Evolutionary conservation across 2,113 vertebrate genomes (phyloP).

Genomic region (Formicarius rufipectus): DNA sequence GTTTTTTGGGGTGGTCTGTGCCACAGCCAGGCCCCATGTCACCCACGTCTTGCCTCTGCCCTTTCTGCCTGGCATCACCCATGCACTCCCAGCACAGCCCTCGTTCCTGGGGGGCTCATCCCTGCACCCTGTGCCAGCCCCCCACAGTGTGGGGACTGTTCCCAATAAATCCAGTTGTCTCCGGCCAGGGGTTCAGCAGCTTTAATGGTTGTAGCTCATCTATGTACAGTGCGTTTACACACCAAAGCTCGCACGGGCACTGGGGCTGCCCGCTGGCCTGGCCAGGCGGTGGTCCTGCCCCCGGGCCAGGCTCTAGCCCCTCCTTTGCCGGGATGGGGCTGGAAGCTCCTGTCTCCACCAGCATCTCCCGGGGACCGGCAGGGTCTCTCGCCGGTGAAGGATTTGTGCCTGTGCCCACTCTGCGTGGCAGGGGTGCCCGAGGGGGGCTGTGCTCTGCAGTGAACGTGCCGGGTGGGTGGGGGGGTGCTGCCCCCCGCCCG

Average conservation of each 20-base stretch:
- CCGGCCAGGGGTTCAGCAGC: conserved; percentile 47
- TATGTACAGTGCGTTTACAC: conserved; percentile 71
- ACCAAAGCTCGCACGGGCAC: background rate
- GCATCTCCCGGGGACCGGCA: background rate
- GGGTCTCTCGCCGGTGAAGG: background rate
- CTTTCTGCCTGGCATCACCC: background rate
- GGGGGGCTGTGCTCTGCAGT: conserved; percentile 8
- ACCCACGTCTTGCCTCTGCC: background rate
- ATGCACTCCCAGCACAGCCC: no score
- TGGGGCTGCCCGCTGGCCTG: background rate
- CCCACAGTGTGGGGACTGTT: background rate
- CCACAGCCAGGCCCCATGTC: background rate
- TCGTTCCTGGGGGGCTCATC: background rate
- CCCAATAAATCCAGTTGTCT: conserved; percentile 21
- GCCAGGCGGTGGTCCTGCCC: background rate
- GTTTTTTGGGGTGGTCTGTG: background rate
- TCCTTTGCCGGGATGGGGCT: background rate
- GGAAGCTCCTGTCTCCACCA: background rate
- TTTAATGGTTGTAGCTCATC: conserved; percentile 74
- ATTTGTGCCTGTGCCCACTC: background rate
- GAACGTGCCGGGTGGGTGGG: background rate
- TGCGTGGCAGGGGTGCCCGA: background rate
- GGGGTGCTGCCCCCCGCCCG: background rate
- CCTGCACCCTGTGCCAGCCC: background rate
- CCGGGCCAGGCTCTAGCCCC: background rate